These are phyloP conservation scores for Diphyllodes magnificus DNA, from an alignment of 2,113 vertebrate genomes.

Conservation along the genomic window DNA sequence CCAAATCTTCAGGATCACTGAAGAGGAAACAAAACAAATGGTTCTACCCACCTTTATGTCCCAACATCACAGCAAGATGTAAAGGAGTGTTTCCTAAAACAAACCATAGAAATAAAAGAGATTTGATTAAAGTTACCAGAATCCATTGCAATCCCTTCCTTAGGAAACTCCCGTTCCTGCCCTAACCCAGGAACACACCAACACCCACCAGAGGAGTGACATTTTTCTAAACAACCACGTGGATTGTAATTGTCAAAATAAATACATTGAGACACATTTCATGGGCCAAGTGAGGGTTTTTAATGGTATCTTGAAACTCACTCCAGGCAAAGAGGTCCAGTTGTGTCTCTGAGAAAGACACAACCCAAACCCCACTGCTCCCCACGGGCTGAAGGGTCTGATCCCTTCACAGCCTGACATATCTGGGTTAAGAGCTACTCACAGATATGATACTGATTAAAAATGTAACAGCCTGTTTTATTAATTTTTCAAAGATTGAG, in stretches of 20 bases:
- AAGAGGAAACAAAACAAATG: neutral
- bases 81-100: slow-evolving; percentile 94
- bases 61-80: slow-evolving; percentile 98
- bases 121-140: neutral
- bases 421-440: slow-evolving; percentile 55
- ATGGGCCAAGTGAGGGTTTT: neutral
- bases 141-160: neutral
- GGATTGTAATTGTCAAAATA: neutral
- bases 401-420: neutral
- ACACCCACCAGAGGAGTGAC: neutral
- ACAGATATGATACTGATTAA: slow-evolving; percentile 22
- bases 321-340: neutral
- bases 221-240: neutral
- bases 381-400: neutral
- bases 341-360: neutral
- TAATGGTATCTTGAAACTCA: neutral
- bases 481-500: slow-evolving; percentile 25
- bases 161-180: neutral
- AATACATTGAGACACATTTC: neutral
- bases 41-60: slow-evolving; percentile 91
- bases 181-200: neutral
- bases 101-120: neutral
- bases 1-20: neutral
- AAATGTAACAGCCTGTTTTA: slow-evolving; percentile 39
- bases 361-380: neutral